A percentile compares a stretch with the other conserved stretches of the same genome.
phyloP scores from a whole-genome alignment of 1,140 invertebrate species.

The Myzus persicae region DNA sequence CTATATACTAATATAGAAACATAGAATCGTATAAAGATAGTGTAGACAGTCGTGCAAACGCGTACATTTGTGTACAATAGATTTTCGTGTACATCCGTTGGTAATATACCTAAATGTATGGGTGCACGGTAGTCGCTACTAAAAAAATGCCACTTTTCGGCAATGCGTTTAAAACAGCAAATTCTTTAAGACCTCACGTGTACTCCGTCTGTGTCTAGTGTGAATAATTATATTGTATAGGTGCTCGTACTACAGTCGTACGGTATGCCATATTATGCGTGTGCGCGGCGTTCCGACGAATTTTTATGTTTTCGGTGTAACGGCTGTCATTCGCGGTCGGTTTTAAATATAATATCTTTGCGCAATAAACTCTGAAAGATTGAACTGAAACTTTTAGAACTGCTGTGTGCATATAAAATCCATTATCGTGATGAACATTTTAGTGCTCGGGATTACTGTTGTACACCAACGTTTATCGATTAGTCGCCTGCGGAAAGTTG shows the following conservation, averaged over 20 bases:
- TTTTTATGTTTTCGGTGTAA: neutral
- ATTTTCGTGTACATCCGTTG: neutral
- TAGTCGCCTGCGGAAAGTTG: constrained; percentile 10
- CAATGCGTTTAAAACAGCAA: neutral
- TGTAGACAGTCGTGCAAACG: too few species aligned
- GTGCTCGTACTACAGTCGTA: too few species aligned
- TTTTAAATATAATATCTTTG: constrained; percentile 11
- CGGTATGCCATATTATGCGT: neutral
- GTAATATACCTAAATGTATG: neutral
- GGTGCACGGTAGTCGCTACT: neutral
- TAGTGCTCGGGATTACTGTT: neutral
- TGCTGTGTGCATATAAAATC: neutral
- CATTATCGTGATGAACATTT: constrained; percentile 16
- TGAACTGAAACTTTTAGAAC: constrained; percentile 17
- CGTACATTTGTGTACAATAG: neutral
- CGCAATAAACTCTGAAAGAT: neutral
- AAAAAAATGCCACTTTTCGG: neutral
- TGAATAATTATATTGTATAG: neutral
- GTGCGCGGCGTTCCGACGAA: neutral
- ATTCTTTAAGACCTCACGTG: neutral
- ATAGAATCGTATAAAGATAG: too few species aligned
- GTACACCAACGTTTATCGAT: constrained; percentile 25
- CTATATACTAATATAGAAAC: too few species aligned
- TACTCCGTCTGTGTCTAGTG: neutral
- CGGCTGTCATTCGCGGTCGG: neutral